Base-by-base conservation (phyloP, 1,140 invertebrate species). In the Battus philenor region DNA sequence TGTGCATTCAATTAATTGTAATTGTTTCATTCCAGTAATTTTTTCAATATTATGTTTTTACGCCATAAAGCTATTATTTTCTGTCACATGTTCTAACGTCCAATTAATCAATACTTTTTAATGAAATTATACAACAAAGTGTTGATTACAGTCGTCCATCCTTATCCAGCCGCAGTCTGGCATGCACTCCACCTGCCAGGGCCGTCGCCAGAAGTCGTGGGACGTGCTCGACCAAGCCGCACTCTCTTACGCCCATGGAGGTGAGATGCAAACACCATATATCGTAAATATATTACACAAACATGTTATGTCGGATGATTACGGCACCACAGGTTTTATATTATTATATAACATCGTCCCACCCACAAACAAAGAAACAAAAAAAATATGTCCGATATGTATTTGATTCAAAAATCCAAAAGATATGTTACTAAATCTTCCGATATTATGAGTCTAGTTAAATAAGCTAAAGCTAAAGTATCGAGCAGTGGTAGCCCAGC, bases 141-240 rank as follows among this genome's bases (percentile, higher is more conserved):
- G 13, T n/a, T n/a, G n/a, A 10, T 52, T 49, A 0, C 63, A 75
- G 70, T 71, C 73, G 0, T 66, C 72, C 2, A 62, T 76, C 29
- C 41, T 76, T 30, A 69, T 69, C 18, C 72, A 75, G 22, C 67
- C 66, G 2, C 39, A 45, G 7, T 41, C 59, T 6, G 24, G 34
- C 3, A 49, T 53, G 0, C 62, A 59, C 29, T 50, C 66, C 0
- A 58, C 66, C n/a, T 71, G 61, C 20, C 66, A 68, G 8, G 91
- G 89, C 58, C 77, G 92, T n/a, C 88, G 95, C n/a, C 95, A 97
- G 86, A 97, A 97, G 75, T 96, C 95, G 1, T 97, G 95, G 93
- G 96, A 97, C 80, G 86, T 96, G 26, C 84, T 97, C 2, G 95
- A 97, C 72, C 94, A 96, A 67, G 89, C 90, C 10, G 92, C 93